Conservation (phyloP, 2,888 invertebrate species). For the Zaprionus lineosus region DNA sequence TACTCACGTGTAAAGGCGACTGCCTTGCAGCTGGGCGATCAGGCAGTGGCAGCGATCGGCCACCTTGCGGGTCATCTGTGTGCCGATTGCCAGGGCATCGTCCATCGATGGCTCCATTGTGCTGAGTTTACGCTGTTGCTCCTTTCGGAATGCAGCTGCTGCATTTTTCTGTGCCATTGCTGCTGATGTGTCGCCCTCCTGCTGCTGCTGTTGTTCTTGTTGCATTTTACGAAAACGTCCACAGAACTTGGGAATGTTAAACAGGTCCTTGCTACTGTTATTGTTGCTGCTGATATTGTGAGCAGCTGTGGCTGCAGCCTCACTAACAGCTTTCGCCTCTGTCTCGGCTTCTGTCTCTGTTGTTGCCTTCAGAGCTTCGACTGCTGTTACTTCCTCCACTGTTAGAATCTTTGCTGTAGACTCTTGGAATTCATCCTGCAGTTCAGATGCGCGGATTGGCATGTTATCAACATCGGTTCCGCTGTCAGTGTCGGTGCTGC, state of each 20-base stretch:
- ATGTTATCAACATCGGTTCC: slow-evolving; percentile 38
- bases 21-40: slow-evolving; percentile 67
- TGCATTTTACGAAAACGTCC: slow-evolving; percentile 50
- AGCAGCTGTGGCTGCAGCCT: slow-evolving; percentile 19
- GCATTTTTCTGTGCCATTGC: slow-evolving; percentile 13
- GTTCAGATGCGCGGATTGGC: slow-evolving; percentile 3
- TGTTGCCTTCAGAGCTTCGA: background rate
- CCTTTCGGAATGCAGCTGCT: slow-evolving; percentile 28
- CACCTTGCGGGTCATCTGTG: slow-evolving; percentile 77
- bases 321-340: background rate
- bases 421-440: slow-evolving; percentile 8
- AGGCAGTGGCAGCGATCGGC: slow-evolving; percentile 60
- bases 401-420: background rate
- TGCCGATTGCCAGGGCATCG: slow-evolving; percentile 79
- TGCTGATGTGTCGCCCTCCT: slow-evolving; percentile 20
- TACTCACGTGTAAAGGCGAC: slow-evolving; percentile 81
- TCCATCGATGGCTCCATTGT: slow-evolving; percentile 70
- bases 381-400: slow-evolving; percentile 1
- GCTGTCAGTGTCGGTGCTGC: slow-evolving; percentile 46
- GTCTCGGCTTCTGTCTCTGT: slow-evolving; percentile 15
- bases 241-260: slow-evolving; percentile 60
- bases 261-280: slow-evolving; percentile 17
- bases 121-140: slow-evolving; percentile 67
- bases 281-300: slow-evolving; percentile 24
- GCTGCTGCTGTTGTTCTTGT: slow-evolving; percentile 35